These are phyloP conservation scores for Acipenser transmontanus DNA, from an alignment of 2,797 vertebrate species.

Conservation along the genomic window DNA sequence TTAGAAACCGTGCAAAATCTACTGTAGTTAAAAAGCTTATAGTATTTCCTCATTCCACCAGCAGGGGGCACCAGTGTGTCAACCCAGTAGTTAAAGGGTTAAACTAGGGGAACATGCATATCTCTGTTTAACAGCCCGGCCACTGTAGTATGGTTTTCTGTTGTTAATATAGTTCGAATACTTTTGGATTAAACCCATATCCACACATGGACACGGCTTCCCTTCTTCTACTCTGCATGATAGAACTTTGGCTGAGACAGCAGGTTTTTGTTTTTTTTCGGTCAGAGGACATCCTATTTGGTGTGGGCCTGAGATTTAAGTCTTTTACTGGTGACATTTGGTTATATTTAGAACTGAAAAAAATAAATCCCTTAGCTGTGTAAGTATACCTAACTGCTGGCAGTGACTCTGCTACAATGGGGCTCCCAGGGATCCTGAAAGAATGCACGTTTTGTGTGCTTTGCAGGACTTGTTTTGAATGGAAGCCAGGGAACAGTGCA, in stretches of 20 bases:
- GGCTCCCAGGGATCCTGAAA: constrained; percentile 45
- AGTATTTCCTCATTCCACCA: too few relatives aligned
- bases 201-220: neutral
- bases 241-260: neutral
- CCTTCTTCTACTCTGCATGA: neutral
- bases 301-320: neutral
- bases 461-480: constrained; percentile 63
- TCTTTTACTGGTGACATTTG: neutral
- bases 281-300: constrained; percentile 1
- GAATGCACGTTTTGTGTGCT: constrained; percentile 46
- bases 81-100: too few relatives aligned
- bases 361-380: constrained; percentile 22
- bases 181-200: neutral
- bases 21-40: too few relatives aligned
- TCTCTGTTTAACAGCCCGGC: too few relatives aligned
- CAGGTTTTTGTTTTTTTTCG: neutral
- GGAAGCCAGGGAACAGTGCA: constrained; percentile 49
- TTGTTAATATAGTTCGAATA: too few relatives aligned
- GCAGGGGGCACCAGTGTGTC: too few relatives aligned
- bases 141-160: too few relatives aligned
- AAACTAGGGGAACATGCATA: too few relatives aligned
- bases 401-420: constrained; percentile 31
- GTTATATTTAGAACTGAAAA: constrained; percentile 19
- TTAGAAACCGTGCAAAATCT: too few relatives aligned
- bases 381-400: constrained; percentile 24